Conservation (phyloP, 2,888 invertebrate species). For the Xanthorhoe spadicearia region DNA sequence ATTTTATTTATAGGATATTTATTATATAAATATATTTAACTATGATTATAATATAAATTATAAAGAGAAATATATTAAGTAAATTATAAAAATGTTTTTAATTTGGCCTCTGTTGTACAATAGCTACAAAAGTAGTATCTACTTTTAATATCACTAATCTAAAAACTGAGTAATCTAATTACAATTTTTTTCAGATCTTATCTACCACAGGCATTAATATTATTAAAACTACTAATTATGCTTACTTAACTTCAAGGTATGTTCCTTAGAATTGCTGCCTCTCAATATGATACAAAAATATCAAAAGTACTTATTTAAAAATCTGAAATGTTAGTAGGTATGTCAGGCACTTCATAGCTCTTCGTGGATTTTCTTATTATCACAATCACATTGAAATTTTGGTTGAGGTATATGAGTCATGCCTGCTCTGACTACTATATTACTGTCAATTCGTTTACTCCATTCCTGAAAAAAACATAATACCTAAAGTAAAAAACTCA, state of each 20-base stretch:
- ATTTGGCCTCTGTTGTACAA: conserved; percentile 6
- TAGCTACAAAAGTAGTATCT: conserved; percentile 13
- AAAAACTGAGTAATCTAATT: conserved; percentile 7
- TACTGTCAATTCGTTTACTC: conserved; percentile 86
- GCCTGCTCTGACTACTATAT: conserved; percentile 56
- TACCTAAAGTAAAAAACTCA: background rate
- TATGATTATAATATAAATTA: background rate
- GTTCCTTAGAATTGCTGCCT: background rate
- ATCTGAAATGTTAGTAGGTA: background rate
- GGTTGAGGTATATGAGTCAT: conserved; percentile 75
- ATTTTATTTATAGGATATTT: conserved; percentile 2
- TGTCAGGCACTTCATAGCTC: conserved; percentile 57
- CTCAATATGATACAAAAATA: too few species aligned
- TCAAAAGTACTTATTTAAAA: background rate
- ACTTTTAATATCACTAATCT: background rate
- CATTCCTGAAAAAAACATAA: conserved; percentile 85
- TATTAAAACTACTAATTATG: background rate
- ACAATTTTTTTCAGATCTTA: conserved; percentile 9
- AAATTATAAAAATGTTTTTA: conserved; percentile 2
- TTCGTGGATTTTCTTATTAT: conserved; percentile 52
- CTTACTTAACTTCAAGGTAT: background rate
- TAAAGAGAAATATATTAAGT: background rate
- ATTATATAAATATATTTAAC: background rate
- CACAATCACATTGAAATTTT: conserved; percentile 62
- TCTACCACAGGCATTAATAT: conserved; percentile 1